Evolutionary conservation across 64 coral and sea anemone species (phyloP), one percentile per base, ranked within the genome.

Genomic region (Platygyra sinensis): DNA sequence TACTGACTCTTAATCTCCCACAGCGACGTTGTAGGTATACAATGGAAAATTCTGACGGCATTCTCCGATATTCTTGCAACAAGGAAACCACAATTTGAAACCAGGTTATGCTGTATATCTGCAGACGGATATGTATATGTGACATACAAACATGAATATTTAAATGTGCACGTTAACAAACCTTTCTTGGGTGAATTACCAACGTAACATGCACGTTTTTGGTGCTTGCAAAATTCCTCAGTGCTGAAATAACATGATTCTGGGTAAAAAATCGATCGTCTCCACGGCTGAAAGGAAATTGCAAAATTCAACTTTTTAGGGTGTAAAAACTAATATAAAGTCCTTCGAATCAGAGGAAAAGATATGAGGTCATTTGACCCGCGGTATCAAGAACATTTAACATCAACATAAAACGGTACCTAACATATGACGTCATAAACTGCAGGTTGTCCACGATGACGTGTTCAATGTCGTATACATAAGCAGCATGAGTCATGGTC

Each of bases 141-240:
- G 54, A 57, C 54, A 57, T 57, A 16, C 10, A 57, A 9, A 57
- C 54, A 57, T 15, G 1, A 9, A 14, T 57, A 57, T 57, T 16
- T 13, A 57, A 57, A 16, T 57, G 54, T 57, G 42, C 42, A 57
- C 54, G 11, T 11, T 69, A 28, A 64, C 78, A 62, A 69, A 95
- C 93, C 93, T 99, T 99, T 79, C 97, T 87, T 38, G 97, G 97
- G 65, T 99, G 97, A 62, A 99, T 96, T 72, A 99, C 97, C 71
- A 99, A 83, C 24, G 97, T 99, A 32, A 99, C 97, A 73, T 99
- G 97, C 4, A 99, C 97, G 67, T 99, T 99, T 86, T 96, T 99
- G 15, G 97, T 87, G 50, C 89, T 96, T 30, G 97, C 97, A 42
- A 99, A 99, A 52, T 95, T 90, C 67, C 97, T 89, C 55, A 99